Conservation (phyloP, 2,113 vertebrate genomes). For the Paracanthobrama guichenoti region DNA sequence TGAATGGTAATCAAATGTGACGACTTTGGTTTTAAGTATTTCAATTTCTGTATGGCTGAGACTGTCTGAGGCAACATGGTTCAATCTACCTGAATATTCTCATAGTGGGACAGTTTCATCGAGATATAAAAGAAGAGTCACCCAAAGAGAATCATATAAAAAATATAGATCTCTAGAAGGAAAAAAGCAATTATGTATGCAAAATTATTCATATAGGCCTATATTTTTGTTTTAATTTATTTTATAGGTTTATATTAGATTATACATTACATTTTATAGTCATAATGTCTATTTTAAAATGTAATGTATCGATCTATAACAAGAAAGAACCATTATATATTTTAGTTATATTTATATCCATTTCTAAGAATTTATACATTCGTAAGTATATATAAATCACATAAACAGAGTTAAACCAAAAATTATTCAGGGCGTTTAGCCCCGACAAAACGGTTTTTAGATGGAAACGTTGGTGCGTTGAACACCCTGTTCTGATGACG, state of each 20-base stretch:
- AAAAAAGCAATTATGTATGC: background rate
- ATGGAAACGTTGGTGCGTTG: too few relatives aligned
- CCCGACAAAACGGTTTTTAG: too few relatives aligned
- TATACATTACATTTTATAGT: background rate
- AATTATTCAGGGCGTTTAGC: too few relatives aligned
- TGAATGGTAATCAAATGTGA: constrained; percentile 35
- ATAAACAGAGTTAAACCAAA: too few relatives aligned
- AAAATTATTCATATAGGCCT: background rate
- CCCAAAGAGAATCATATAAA: too few relatives aligned
- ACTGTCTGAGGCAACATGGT: background rate
- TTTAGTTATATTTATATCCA: background rate
- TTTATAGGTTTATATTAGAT: background rate
- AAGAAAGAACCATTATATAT: background rate
- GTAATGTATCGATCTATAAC: background rate
- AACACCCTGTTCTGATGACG: too few relatives aligned
- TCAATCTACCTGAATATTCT: background rate
- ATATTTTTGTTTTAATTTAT: background rate
- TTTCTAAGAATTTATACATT: background rate
- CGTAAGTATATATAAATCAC: too few relatives aligned
- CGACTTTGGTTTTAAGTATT: constrained; percentile 38
- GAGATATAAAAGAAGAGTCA: background rate
- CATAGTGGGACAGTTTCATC: too few relatives aligned
- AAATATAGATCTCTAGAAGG: background rate
- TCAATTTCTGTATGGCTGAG: background rate
- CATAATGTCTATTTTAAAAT: background rate